phyloP scores from a whole-genome alignment of 37 sponge, comb jelly and placozoan species.

The Chondrosia reniformis region DNA sequence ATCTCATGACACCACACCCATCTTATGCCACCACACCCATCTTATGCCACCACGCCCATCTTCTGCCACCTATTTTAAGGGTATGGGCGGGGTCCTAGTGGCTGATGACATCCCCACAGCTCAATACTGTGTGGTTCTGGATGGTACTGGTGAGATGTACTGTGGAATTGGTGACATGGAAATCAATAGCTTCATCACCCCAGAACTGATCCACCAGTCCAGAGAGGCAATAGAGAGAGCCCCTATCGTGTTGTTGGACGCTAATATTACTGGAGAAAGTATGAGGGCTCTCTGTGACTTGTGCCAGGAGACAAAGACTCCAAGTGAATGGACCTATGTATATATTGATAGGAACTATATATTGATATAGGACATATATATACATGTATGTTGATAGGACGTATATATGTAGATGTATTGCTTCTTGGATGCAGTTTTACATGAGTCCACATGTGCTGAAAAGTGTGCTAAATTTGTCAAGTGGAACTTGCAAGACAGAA shows the following conservation, averaged over 20 bases:
- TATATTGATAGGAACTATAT: background rate
- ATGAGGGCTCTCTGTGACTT: constrained; percentile 30
- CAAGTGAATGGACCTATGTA: constrained; percentile 29
- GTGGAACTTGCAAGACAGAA: no score
- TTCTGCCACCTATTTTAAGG: constrained; percentile 5
- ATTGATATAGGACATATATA: background rate
- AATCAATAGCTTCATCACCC: constrained; percentile 30
- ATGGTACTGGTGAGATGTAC: constrained; percentile 59
- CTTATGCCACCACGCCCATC: background rate
- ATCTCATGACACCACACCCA: background rate
- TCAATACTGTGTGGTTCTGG: constrained; percentile 70
- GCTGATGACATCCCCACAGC: constrained; percentile 44
- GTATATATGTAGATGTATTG: background rate
- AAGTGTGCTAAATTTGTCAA: no score
- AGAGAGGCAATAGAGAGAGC: constrained; percentile 27
- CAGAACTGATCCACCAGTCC: constrained; percentile 36
- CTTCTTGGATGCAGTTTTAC: background rate
- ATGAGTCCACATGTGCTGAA: background rate
- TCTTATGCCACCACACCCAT: background rate
- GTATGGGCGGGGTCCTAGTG: constrained; percentile 26
- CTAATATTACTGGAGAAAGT: constrained; percentile 46
- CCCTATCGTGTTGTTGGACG: constrained; percentile 63
- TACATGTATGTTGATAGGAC: background rate
- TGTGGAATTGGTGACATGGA: constrained; percentile 82
- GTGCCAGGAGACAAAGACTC: constrained; percentile 23